A percentile compares a stretch with the other conserved stretches of the same genome.
Conservation (phyloP, 2,888 invertebrate species). For the Drosophila neotestacea region DNA sequence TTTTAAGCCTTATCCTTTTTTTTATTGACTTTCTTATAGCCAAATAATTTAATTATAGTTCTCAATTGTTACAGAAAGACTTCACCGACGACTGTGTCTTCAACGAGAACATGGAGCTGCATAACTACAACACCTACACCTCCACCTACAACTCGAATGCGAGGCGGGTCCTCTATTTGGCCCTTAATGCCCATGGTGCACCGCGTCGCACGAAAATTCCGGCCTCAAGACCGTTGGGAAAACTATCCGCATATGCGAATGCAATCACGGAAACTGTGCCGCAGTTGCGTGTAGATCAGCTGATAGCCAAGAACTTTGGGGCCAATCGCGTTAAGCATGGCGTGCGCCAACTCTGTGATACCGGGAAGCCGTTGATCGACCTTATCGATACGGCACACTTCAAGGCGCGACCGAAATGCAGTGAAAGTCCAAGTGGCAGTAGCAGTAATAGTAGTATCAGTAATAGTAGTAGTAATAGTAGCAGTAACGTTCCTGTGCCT, state of each 20-base stretch:
- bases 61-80: slow-evolving; percentile 91
- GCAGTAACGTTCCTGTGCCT: slow-evolving; percentile 69
- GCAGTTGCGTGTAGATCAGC: slow-evolving; percentile 86
- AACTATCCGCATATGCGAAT: slow-evolving; percentile 90
- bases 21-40: slow-evolving; percentile 58
- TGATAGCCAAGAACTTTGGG: slow-evolving; percentile 86
- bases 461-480: slow-evolving; percentile 65
- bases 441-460: slow-evolving; percentile 64
- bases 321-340: slow-evolving; percentile 85
- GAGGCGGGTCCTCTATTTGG: slow-evolving; percentile 90
- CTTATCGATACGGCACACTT: slow-evolving; percentile 84
- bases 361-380: slow-evolving; percentile 84
- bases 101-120: slow-evolving; percentile 93
- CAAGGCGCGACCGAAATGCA: slow-evolving; percentile 85
- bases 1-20: not conserved
- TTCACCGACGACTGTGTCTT: slow-evolving; percentile 94
- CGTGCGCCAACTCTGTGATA: slow-evolving; percentile 86
- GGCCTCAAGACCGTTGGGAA: slow-evolving; percentile 89
- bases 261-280: slow-evolving; percentile 88
- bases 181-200: slow-evolving; percentile 90
- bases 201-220: slow-evolving; percentile 91
- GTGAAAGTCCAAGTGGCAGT: slow-evolving; percentile 52
- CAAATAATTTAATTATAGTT: slow-evolving; percentile 80
- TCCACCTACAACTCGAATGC: slow-evolving; percentile 90
- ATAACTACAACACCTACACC: slow-evolving; percentile 94